These are phyloP conservation scores for Panulirus ornatus DNA, from an alignment of 1,140 invertebrate genomes.

Conservation along the genomic window DNA sequence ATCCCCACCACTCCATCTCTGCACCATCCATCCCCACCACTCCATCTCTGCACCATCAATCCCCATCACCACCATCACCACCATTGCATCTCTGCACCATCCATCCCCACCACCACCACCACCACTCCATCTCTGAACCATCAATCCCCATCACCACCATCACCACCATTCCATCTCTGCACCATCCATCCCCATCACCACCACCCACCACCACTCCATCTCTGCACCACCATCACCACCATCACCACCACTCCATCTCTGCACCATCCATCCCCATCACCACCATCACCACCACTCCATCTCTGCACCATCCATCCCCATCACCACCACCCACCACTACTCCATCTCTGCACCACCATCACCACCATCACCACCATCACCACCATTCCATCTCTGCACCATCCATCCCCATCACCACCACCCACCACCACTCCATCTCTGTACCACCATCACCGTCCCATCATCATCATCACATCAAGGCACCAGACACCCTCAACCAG, in stretches of 20 bases:
- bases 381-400: too few species aligned
- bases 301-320: neutral
- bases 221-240: neutral
- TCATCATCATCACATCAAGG: neutral
- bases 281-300: too few species aligned
- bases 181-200: neutral
- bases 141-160: neutral
- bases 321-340: neutral
- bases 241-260: neutral
- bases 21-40: too few species aligned
- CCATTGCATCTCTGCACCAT: too few species aligned
- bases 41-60: too few species aligned
- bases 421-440: neutral
- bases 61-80: neutral
- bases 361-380: too few species aligned
- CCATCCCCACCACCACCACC: neutral
- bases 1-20: neutral
- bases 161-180: too few species aligned
- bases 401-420: too few species aligned
- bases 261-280: too few species aligned
- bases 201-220: neutral
- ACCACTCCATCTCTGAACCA: too few species aligned
- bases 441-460: neutral
- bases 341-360: too few species aligned
- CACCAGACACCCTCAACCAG: neutral